Percentiles rank a stretch among this genome's conserved stretches.
Evolutionary conservation across 2,888 invertebrate species (phyloP).

Genomic region (Podabrus alpinus): DNA sequence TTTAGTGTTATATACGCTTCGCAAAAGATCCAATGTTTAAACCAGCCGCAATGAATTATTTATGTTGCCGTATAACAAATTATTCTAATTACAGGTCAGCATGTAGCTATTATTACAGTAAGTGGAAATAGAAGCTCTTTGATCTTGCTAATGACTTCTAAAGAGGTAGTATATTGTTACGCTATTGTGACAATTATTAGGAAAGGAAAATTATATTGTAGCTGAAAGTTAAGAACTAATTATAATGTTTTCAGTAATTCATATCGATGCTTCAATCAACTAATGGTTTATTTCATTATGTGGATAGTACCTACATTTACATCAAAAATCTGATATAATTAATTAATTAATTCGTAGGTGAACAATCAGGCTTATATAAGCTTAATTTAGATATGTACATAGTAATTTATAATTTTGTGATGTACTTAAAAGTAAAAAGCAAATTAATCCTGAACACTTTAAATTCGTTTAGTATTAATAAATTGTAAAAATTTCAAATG

Average conservation of each 20-base stretch:
- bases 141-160: slow-evolving; percentile 30
- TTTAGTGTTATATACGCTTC: slow-evolving; percentile 35
- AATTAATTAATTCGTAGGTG: no score
- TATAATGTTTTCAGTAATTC: neutral
- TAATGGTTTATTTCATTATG: neutral
- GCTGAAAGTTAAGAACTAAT: neutral
- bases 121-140: slow-evolving; percentile 27
- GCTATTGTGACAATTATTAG: slow-evolving; percentile 20
- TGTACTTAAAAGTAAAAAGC: no score
- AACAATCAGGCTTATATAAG: no score
- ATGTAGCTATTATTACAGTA: slow-evolving; percentile 28
- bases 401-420: no score
- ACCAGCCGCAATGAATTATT: slow-evolving; percentile 24
- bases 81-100: slow-evolving; percentile 42
- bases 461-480: neutral
- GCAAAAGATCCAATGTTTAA: slow-evolving; percentile 11
- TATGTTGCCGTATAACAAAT: slow-evolving; percentile 41
- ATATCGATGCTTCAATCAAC: neutral
- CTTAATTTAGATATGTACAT: no score
- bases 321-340: no score
- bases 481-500: neutral
- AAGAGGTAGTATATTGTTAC: slow-evolving; percentile 20
- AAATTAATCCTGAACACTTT: no score
- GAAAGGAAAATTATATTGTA: slow-evolving; percentile 15
- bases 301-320: no score